Base-by-base conservation (phyloP, 2,113 vertebrate genomes). In the Cyanistes caeruleus region DNA sequence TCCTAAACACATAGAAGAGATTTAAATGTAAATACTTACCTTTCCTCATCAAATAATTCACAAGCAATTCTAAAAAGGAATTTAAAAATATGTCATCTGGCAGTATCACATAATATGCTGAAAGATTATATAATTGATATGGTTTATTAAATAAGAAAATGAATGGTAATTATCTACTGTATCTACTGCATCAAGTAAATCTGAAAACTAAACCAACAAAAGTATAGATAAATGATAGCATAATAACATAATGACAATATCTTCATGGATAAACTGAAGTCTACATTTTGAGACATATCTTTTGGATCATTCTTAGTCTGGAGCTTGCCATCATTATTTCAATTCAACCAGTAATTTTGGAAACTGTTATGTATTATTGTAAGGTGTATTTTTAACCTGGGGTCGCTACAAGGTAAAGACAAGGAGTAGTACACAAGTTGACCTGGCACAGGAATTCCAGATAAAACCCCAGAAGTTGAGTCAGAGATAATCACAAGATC, bases 381-480 rank as follows among this genome's bases (percentile, higher is more conserved):
- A 98, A 98, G 98, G 98, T 98, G 96, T 98, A 98, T 88, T 98
- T 98, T 98, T 98, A 97, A 98, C 92, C 95, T 96, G 63, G 95
- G 99, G 98, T 99, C 98, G 91, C 63, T 94, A 95, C 97, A 97
- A 99, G 99, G 99, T 99, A 98, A 99, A 97, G 92, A 80, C 90
- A 97, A 97, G 97, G 92, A 94, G 74, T 96, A 96, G 97, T 96
- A 98, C 98, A 94, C 95, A 97, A 97, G 97, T 98, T 98, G 98
- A 99, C 99, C 99, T 73, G 97, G 97, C 97, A 98, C 98, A 98
- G 98, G 99, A 99, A 99, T 99, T 99, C 97, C 98, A 99, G 98
- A 99, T 99, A 99, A 99, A 99, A 98, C 97, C 98, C 98, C 98
- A 99, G 98, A 99, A 99, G 99, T 98, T 99, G 98, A 99, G 99